Percentiles rank a stretch among this genome's conserved stretches.
Conservation (phyloP, 2,797 vertebrate genomes). For the Aplochiton taeniatus region DNA sequence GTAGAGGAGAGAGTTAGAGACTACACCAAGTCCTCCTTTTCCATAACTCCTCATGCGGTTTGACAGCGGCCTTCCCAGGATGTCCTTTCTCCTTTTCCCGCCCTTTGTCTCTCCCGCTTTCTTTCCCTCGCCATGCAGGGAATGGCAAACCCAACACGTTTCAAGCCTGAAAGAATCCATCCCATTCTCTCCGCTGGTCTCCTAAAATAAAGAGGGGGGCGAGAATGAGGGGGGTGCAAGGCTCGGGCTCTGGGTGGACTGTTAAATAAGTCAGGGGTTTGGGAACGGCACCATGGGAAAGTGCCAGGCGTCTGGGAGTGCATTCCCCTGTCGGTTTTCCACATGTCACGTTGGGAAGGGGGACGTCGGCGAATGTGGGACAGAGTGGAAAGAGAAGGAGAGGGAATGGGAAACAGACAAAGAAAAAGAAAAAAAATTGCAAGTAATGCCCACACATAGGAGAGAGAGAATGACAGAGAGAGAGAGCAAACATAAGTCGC, state of each 20-base stretch:
- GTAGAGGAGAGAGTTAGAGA: neutral
- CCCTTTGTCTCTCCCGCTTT: constrained; percentile 7
- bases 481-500: neutral
- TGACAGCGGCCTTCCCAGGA: neutral
- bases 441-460: neutral
- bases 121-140: constrained; percentile 10
- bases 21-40: neutral
- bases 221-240: no score
- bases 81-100: neutral
- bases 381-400: neutral
- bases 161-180: neutral
- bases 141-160: constrained; percentile 17
- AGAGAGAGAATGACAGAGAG: neutral
- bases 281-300: neutral
- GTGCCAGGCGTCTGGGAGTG: neutral
- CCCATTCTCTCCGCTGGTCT: neutral
- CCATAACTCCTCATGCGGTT: no score
- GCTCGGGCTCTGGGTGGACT: neutral
- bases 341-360: neutral
- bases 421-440: no score
- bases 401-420: no score
- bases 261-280: neutral
- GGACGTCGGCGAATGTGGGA: neutral
- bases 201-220: no score
- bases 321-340: neutral